phyloP scores from a whole-genome alignment of 2,113 vertebrate genomes.

The Bubalus kerabau region DNA sequence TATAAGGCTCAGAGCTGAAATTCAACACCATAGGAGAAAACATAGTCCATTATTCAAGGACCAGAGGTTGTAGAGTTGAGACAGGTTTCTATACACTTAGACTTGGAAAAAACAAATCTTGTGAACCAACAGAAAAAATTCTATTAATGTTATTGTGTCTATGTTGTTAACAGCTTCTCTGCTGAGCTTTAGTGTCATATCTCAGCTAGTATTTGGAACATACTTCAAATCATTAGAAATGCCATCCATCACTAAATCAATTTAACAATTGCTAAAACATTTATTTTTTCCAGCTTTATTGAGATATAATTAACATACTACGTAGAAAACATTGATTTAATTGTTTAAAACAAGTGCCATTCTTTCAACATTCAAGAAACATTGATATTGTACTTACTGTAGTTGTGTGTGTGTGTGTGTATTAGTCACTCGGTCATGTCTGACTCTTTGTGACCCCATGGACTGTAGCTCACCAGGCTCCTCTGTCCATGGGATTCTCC shows the following conservation, averaged over 20 bases:
- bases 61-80: neutral
- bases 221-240: constrained; percentile 53
- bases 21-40: neutral
- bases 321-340: constrained; percentile 31
- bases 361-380: constrained; percentile 45
- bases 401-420: neutral
- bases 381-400: constrained; percentile 16
- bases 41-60: neutral
- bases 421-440: rapidly evolving
- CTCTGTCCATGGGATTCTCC: neutral
- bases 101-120: neutral
- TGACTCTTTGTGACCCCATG: neutral
- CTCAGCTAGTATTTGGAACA: constrained; percentile 37
- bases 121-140: neutral
- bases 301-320: neutral
- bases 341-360: constrained; percentile 59
- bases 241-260: constrained; percentile 42
- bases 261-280: constrained; percentile 61
- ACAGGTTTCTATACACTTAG: neutral
- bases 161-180: neutral
- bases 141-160: neutral
- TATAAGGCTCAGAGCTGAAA: neutral
- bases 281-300: neutral
- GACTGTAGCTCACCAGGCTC: neutral
- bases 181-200: neutral